Base-by-base conservation (phyloP, 2,113 vertebrate genomes). In the Pluvialis apricaria region DNA sequence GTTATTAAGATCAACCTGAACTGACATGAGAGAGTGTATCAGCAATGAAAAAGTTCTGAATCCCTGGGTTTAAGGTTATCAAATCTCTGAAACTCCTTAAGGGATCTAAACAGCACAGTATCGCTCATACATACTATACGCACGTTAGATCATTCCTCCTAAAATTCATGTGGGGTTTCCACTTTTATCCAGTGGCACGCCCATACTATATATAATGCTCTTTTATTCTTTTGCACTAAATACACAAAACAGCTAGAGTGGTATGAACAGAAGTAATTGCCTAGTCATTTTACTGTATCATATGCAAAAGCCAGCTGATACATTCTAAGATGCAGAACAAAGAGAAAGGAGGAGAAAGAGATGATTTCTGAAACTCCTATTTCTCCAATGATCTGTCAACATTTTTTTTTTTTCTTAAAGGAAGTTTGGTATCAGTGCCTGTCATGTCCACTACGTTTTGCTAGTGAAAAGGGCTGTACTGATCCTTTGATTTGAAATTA, bases 401-500 rank as follows among this genome's bases (percentile, higher is more conserved):
- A 15, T 51, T 51, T 68, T 65, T 42, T 45, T 85, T 75, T 65
- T 93, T 77, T 26, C 45, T 92, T 57, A 40, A 75, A 83, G 28
- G 38, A 88, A 73, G 26, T 58, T 82, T 80, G 38, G 42, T 94
- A 82, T 49, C 38, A 7, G 28, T 45, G n/a, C n/a, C 45, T 88
- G 55, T 83, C 88, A 12, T 49, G 94, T 91, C 96, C 86, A 87
- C 42, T 95, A 28, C 2, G 6, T 94, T 97, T 95, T 96, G n/a
- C 78, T 44, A 49, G 26, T 28, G 57, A 60, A 91, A 77, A 80
- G 52, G 52, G 82, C 40, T 91, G 20, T 79, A 86, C 64, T 82
- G 22, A 86, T 96, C 15, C 61, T 92, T 94, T 88, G 87, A 83
- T 95, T 82, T 95, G 78, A 96, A 97, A 73, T 91, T 94, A 97